phyloP scores from a whole-genome alignment of 2,888 invertebrate genomes.

The Cyaniris semiargus region DNA sequence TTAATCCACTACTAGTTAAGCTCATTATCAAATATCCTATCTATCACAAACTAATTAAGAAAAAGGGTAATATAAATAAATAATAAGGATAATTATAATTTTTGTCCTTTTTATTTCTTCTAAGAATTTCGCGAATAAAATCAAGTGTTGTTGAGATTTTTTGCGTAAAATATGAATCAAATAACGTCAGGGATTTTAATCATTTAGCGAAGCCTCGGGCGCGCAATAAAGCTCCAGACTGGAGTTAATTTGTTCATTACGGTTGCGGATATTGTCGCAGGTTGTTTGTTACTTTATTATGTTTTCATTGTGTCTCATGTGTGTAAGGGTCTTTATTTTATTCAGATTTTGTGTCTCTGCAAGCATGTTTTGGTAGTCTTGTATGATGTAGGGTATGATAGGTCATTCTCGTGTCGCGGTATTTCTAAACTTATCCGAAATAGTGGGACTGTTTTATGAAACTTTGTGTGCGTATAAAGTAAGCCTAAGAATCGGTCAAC shows the following conservation, averaged over 20 bases:
- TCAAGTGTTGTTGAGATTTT: not conserved
- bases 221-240: not conserved
- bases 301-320: not conserved
- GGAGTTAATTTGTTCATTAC: conserved; percentile 16
- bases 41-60: too few relatives aligned
- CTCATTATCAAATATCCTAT: too few relatives aligned
- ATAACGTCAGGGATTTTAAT: not conserved
- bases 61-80: too few relatives aligned
- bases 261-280: conserved; percentile 16
- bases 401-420: too few relatives aligned
- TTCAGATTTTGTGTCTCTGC: not conserved
- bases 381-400: too few relatives aligned
- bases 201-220: not conserved
- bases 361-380: not conserved
- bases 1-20: too few relatives aligned
- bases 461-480: too few relatives aligned
- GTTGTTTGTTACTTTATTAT: not conserved
- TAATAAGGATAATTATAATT: not conserved
- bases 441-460: too few relatives aligned
- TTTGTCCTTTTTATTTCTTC: not conserved
- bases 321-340: not conserved
- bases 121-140: not conserved
- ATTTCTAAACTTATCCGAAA: too few relatives aligned
- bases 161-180: not conserved
- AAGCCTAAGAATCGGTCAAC: too few relatives aligned